Conservation (phyloP, 1,140 invertebrate genomes). For the Neodiprion lecontei region DNA sequence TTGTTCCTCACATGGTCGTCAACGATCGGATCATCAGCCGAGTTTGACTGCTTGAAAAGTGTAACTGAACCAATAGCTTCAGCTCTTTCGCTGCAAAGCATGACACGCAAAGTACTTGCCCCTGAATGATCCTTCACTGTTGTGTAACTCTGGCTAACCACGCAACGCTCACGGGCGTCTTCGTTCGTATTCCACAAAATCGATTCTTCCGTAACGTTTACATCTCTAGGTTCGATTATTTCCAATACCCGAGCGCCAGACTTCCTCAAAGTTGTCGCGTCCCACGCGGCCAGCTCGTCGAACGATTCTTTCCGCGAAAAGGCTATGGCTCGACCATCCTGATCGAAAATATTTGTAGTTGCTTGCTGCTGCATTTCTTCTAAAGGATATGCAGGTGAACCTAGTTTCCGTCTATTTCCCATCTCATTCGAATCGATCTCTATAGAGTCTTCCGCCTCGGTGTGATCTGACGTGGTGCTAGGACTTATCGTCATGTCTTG, state of each 20-base stretch:
- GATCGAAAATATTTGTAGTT: conserved; percentile 23
- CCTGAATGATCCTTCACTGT: conserved; percentile 43
- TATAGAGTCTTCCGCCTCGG: conserved; percentile 43
- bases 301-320: conserved; percentile 32
- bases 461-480: conserved; percentile 53
- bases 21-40: conserved; percentile 42
- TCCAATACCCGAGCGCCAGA: conserved; percentile 53
- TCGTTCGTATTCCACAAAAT: conserved; percentile 33
- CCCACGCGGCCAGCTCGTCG: conserved; percentile 19
- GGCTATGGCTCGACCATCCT: conserved; percentile 17
- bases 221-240: conserved; percentile 47
- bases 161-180: too few species aligned
- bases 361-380: conserved; percentile 22
- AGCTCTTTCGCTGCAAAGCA: conserved; percentile 43
- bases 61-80: conserved; percentile 45
- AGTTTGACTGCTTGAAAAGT: conserved; percentile 45
- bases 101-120: conserved; percentile 49
- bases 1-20: conserved; percentile 32
- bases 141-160: background rate
- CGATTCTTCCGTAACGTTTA: conserved; percentile 47
- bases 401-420: conserved; percentile 35
- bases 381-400: conserved; percentile 29
- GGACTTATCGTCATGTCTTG: conserved; percentile 53
- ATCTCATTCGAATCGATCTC: conserved; percentile 38
- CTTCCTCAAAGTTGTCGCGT: conserved; percentile 33